Evolutionary conservation across 2,888 invertebrate genomes (phyloP).

Genomic region (Malthinus seriepunctatus): DNA sequence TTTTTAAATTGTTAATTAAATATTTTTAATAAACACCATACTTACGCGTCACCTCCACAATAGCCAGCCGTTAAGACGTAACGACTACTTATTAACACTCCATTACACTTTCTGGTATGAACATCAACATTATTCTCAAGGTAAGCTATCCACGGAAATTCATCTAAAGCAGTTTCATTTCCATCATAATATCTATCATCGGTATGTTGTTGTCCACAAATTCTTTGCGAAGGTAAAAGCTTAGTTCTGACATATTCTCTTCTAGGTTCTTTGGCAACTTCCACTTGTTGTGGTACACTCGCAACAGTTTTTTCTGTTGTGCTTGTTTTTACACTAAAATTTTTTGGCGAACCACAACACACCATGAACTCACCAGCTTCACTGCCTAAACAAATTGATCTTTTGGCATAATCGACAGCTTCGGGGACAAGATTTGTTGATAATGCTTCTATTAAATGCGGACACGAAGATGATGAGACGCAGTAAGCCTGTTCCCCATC

Average conservation of each 20-base stretch:
- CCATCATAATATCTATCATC: too few relatives aligned
- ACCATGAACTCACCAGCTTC: too few relatives aligned
- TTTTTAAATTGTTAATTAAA: too few relatives aligned
- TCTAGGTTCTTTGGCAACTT: neutral
- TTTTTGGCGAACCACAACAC: conserved; percentile 8
- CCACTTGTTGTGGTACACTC: too few relatives aligned
- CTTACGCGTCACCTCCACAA: conserved; percentile 14
- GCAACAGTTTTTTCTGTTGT: too few relatives aligned
- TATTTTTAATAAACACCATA: too few relatives aligned
- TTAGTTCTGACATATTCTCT: neutral
- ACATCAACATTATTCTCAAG: conserved; percentile 12
- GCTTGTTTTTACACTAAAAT: neutral
- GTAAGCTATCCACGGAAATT: conserved; percentile 21
- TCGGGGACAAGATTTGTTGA: conserved; percentile 9
- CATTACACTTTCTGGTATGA: conserved; percentile 8
- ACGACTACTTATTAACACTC: too few relatives aligned
- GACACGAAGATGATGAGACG: conserved; percentile 14
- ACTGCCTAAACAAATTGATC: conserved; percentile 17
- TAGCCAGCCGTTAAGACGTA: conserved; percentile 19
- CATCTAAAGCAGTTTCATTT: conserved; percentile 10
- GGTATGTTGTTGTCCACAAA: too few relatives aligned
- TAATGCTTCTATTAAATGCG: conserved; percentile 9
- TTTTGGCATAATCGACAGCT: conserved; percentile 5
- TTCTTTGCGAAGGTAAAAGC: too few relatives aligned
- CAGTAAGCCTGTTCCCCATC: conserved; percentile 4